A percentile compares a stretch with the other conserved stretches of the same genome.
phyloP scores from a whole-genome alignment of 2,797 vertebrate genomes.

The Agapornis canus region DNA sequence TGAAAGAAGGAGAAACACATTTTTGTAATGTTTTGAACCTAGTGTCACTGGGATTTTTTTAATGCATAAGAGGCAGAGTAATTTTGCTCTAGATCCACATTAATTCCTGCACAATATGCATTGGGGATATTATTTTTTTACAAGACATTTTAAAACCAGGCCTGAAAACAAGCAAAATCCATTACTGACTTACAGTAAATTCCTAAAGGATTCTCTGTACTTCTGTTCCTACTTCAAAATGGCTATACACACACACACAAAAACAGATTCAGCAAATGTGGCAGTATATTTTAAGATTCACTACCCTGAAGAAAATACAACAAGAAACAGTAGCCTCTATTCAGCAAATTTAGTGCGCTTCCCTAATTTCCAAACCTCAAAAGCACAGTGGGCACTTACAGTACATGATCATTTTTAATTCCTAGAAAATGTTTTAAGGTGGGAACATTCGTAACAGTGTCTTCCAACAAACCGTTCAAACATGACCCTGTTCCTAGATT shows the following conservation, averaged over 20 bases:
- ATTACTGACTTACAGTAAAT: conserved; percentile 72
- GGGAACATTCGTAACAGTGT: not conserved
- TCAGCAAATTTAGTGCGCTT: conserved; percentile 35
- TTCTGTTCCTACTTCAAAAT: conserved; percentile 60
- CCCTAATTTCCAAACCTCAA: conserved; percentile 29
- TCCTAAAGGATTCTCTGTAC: conserved; percentile 67
- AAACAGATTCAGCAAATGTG: conserved; percentile 24
- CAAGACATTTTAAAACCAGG: conserved; percentile 64
- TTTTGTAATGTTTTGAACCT: conserved; percentile 53
- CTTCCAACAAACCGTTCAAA: conserved; percentile 10
- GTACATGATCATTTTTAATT: conserved; percentile 34
- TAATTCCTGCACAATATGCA: conserved; percentile 67
- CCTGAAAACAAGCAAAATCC: conserved; percentile 74
- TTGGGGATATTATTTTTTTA: conserved; percentile 72
- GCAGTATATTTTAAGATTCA: conserved; percentile 53
- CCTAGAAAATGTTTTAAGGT: conserved; percentile 51
- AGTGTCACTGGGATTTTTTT: conserved; percentile 45
- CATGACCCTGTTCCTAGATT: not conserved
- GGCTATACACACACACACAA: not conserved
- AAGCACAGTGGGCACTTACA: conserved; percentile 4
- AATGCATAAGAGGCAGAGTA: conserved; percentile 53
- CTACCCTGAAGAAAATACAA: conserved; percentile 7
- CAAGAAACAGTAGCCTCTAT: not conserved
- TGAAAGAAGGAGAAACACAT: conserved; percentile 18
- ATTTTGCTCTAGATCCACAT: conserved; percentile 67